Percentiles rank a stretch among this genome's conserved stretches.
These are phyloP conservation scores for Dendronephthya gigantea DNA, from an alignment of 64 coral and sea anemone species.

Conservation along the genomic window DNA sequence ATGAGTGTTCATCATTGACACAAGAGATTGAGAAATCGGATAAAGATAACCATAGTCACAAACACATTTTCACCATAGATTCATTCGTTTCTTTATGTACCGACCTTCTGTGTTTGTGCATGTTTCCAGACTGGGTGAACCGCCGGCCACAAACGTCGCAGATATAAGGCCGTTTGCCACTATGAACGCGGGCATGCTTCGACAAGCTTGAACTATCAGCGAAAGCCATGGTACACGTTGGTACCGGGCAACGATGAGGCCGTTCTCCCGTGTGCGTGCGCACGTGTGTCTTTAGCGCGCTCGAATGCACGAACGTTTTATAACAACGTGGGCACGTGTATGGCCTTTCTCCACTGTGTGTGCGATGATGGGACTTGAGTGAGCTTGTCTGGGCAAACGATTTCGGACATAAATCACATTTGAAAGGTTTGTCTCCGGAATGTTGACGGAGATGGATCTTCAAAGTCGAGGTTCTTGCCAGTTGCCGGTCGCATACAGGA, in stretches of 20 bases:
- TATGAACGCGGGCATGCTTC: background rate
- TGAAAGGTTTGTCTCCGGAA: background rate
- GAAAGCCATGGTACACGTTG: background rate
- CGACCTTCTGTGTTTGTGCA: background rate
- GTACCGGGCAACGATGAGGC: background rate
- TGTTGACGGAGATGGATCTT: slow-evolving; percentile 1
- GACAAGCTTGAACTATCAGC: background rate
- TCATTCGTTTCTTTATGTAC: background rate
- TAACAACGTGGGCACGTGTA: background rate
- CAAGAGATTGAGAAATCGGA: too few species aligned
- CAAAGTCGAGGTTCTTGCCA: background rate
- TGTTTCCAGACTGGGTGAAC: background rate
- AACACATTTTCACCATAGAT: background rate
- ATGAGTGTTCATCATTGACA: too few species aligned
- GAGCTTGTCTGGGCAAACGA: background rate
- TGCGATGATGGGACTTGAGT: background rate
- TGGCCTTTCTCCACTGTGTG: background rate
- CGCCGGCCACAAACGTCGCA: background rate
- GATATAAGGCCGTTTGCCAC: background rate
- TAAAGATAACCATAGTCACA: too few species aligned
- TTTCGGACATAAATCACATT: background rate
- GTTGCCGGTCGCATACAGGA: background rate
- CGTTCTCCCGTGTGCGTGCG: background rate
- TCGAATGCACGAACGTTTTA: background rate
- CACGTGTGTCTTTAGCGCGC: background rate